Evolutionary conservation across 2,888 invertebrate genomes (phyloP), one percentile per base, ranked within the genome.

Genomic region (Ennomos fuscantarius): DNA sequence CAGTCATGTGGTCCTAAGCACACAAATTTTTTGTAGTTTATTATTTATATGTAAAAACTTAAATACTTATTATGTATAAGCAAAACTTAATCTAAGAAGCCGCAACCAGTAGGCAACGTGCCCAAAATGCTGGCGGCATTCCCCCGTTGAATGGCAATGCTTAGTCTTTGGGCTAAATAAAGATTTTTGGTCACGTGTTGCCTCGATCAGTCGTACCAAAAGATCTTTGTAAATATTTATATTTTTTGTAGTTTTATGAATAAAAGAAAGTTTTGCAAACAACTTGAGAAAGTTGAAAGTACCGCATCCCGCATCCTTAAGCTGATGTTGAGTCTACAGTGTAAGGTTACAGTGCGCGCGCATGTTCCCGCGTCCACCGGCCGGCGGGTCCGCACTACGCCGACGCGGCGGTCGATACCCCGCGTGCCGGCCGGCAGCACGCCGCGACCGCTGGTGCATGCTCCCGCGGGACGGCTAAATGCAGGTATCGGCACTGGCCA

Each of bases 371-470:
- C 42, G 49, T 41, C 36, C 32, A 57, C 48, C 34, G 59, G 59
- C 34, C 34, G 60, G 60, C 8, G 42, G 37, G 42, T 54, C 66
- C 49, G 52, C 64, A 63, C 65, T 59, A 61, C 63, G 62, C 73
- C 66, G 73, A 63, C 64, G 66, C 24, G 63, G 70, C 76, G 84
- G 82, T 84, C 84, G 82, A 84, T 84, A 82, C 73, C 76, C 74
- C 78, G 79, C 72, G 74, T 42, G 15, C 35, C 45, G 12, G 54
- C 54, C 24, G 5, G 24, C 2, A 24, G 2, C 24, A 24, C 3
- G 2, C 5, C 24, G 24, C 5, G 24, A 6, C 24, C 0, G 24
- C 43, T 54, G 37, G 47, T 42, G 47, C 47, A 54, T 35, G 45
- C 42, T 60, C 64, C 55, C 61, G 61, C 46, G 64, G 64, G 63